Conservation (phyloP, 2,888 invertebrate genomes). For the Troides aeacus region DNA sequence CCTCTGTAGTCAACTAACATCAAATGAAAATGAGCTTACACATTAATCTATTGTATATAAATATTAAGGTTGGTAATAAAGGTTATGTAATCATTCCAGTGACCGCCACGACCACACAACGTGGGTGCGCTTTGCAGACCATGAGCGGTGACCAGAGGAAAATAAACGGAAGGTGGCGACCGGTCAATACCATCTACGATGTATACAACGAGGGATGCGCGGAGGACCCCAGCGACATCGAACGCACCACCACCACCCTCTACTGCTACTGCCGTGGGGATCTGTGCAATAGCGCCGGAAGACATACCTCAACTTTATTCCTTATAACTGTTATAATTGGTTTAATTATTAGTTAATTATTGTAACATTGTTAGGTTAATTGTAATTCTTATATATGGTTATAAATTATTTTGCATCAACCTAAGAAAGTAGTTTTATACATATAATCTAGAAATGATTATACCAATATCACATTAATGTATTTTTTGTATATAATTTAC, state of each 20-base stretch:
- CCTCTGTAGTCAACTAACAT: background rate
- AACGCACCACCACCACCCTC: constrained; percentile 77
- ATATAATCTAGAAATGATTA: too few species aligned
- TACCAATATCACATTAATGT: background rate
- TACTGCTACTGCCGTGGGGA: constrained; percentile 88
- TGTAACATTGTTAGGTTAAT: constrained; percentile 7
- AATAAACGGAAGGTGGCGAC: constrained; percentile 79
- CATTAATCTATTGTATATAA: too few species aligned
- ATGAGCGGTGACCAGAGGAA: constrained; percentile 80
- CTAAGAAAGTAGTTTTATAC: too few species aligned
- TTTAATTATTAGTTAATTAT: constrained; percentile 30
- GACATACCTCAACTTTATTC: constrained; percentile 12
- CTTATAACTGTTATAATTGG: constrained; percentile 27
- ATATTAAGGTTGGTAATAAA: background rate
- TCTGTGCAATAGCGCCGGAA: constrained; percentile 82
- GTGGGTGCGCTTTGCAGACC: constrained; percentile 87
- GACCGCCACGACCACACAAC: constrained; percentile 48
- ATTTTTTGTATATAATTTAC: background rate
- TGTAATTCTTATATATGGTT: background rate
- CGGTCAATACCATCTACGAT: constrained; percentile 82
- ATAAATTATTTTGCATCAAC: too few species aligned
- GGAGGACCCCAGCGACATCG: constrained; percentile 77
- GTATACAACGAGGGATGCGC: constrained; percentile 85
- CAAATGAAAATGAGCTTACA: background rate
- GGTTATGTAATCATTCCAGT: constrained; percentile 46